Evolutionary conservation across 1,140 invertebrate species (phyloP).

Genomic region (Trachymyrmex septentrionalis): DNA sequence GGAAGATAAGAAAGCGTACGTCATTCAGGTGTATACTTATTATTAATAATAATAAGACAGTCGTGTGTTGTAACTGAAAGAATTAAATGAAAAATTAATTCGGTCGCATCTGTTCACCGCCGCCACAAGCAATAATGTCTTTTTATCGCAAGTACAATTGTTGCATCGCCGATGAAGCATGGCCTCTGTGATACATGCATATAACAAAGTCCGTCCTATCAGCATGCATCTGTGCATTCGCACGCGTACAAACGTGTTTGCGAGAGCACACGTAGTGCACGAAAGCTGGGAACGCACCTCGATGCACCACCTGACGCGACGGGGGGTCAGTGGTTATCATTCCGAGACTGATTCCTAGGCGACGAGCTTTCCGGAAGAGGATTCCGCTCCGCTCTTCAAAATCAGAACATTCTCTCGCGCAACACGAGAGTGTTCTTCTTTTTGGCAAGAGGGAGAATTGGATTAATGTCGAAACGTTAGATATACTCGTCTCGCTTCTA

Average conservation of each 20-base stretch:
- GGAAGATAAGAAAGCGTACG: neutral
- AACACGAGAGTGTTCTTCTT: neutral
- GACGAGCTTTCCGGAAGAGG: constrained; percentile 14
- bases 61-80: neutral
- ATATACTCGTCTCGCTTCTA: neutral
- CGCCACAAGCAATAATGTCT: constrained; percentile 73
- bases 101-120: constrained; percentile 42
- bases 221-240: constrained; percentile 63
- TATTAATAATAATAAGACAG: constrained; percentile 14
- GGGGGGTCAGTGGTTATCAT: constrained; percentile 81
- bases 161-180: constrained; percentile 80
- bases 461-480: constrained; percentile 58
- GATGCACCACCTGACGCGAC: constrained; percentile 77
- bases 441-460: constrained; percentile 26
- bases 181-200: constrained; percentile 66
- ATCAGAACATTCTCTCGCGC: constrained; percentile 14
- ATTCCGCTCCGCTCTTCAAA: neutral
- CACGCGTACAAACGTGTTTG: constrained; percentile 73
- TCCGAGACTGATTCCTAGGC: neutral
- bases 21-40: neutral
- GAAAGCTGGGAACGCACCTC: constrained; percentile 76
- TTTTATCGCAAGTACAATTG: constrained; percentile 79
- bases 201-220: constrained; percentile 76
- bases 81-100: constrained; percentile 28
- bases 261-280: constrained; percentile 67